These are phyloP conservation scores for Meteorus colon DNA, from an alignment of 2,888 invertebrate species.

Conservation along the genomic window DNA sequence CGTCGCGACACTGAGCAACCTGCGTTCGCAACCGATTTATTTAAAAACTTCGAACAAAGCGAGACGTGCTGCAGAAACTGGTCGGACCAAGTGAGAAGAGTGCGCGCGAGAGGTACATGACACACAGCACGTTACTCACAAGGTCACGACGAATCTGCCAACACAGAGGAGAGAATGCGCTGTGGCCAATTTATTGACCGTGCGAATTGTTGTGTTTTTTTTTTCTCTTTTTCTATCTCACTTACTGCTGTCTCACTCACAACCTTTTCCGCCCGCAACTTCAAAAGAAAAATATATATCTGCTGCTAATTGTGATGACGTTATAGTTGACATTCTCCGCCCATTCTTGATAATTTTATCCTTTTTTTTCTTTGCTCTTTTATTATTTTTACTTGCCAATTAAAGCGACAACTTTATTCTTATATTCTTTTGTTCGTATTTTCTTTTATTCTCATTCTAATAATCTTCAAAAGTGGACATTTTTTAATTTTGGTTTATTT, in stretches of 20 bases:
- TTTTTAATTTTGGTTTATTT: no score
- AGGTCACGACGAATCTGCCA: conserved; percentile 37
- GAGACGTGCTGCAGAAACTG: conserved; percentile 36
- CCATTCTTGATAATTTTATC: background rate
- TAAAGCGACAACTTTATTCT: background rate
- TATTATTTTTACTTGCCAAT: background rate
- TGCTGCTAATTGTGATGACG: conserved; percentile 22
- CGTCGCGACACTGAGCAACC: conserved; percentile 59
- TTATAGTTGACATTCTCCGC: conserved; percentile 7
- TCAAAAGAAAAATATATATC: conserved; percentile 10
- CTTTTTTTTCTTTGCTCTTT: background rate
- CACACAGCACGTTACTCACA: conserved; percentile 25
- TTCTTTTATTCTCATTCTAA: background rate
- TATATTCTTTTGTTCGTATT: background rate
- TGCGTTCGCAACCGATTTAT: conserved; percentile 59
- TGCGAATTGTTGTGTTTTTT: background rate
- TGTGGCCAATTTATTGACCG: conserved; percentile 26
- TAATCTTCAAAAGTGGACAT: no score
- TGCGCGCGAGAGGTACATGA: conserved; percentile 26
- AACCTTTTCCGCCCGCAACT: background rate
- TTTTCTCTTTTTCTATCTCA: background rate
- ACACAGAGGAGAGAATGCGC: conserved; percentile 12
- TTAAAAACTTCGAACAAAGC: conserved; percentile 60
- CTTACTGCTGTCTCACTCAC: background rate
- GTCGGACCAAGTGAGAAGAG: conserved; percentile 31